Percentiles rank a stretch among this genome's conserved stretches.
Evolutionary conservation across 2,888 invertebrate genomes (phyloP).

Genomic region (Lithosia quadra): DNA sequence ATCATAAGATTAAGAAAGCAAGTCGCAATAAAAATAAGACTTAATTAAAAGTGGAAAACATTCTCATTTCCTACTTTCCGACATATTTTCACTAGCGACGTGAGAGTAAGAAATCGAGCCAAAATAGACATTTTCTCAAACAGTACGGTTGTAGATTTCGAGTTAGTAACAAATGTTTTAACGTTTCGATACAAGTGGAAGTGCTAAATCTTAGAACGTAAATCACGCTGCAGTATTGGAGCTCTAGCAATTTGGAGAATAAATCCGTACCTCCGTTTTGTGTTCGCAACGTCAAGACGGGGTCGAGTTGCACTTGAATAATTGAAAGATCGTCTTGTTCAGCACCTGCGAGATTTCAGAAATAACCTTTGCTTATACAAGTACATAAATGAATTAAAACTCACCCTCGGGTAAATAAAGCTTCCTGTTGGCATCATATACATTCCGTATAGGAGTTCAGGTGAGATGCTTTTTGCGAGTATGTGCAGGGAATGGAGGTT

Average conservation of each 20-base stretch:
- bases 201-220: conserved; percentile 76
- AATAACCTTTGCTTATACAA: conserved; percentile 26
- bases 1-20: conserved; percentile 58
- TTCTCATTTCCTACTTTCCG: conserved; percentile 52
- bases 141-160: conserved; percentile 63
- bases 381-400: background rate
- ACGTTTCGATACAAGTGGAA: conserved; percentile 78
- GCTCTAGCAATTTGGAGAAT: conserved; percentile 67
- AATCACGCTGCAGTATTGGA: conserved; percentile 67
- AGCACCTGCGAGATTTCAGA: conserved; percentile 47
- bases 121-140: conserved; percentile 55
- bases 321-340: conserved; percentile 58
- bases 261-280: conserved; percentile 68
- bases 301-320: conserved; percentile 63
- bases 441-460: background rate
- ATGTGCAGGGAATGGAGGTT: background rate
- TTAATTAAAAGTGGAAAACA: conserved; percentile 71
- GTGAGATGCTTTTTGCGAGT: no score
- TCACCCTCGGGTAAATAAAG: background rate
- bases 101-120: conserved; percentile 58
- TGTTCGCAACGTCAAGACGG: conserved; percentile 63
- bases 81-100: conserved; percentile 55
- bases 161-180: conserved; percentile 76
- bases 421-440: background rate
- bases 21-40: conserved; percentile 67